These are phyloP conservation scores for Elephantulus edwardii DNA, from an alignment of 2,113 vertebrate species.

Conservation along the genomic window DNA sequence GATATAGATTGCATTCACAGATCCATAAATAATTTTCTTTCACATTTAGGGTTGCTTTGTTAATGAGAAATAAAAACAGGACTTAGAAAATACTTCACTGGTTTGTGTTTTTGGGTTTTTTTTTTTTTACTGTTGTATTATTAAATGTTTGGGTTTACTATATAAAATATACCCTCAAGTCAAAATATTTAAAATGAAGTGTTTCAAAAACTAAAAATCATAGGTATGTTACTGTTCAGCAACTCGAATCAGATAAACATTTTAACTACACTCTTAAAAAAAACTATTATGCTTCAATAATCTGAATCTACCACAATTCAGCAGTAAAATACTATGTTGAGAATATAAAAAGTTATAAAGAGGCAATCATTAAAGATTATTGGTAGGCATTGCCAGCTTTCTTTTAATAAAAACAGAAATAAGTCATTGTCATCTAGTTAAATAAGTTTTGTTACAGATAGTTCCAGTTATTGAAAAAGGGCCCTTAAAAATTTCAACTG, in stretches of 20 bases:
- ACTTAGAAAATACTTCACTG: slow-evolving; percentile 56
- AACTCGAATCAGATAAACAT: slow-evolving; percentile 79
- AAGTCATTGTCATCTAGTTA: slow-evolving; percentile 81
- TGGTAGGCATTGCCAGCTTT: slow-evolving; percentile 90
- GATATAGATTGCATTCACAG: slow-evolving; percentile 63
- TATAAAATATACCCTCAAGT: slow-evolving; percentile 74
- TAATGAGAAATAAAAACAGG: slow-evolving; percentile 53
- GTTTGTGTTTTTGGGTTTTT: too few relatives aligned
- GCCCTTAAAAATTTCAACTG: slow-evolving; percentile 74
- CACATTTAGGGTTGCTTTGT: slow-evolving; percentile 32
- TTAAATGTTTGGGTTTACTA: too few relatives aligned
- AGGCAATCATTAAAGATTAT: slow-evolving; percentile 91
- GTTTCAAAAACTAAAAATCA: slow-evolving; percentile 75
- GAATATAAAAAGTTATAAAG: slow-evolving; percentile 98
- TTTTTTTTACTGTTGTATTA: too few relatives aligned
- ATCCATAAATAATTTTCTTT: slow-evolving; percentile 57
- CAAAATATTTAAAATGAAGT: slow-evolving; percentile 70
- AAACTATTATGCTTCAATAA: slow-evolving; percentile 76
- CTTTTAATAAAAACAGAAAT: slow-evolving; percentile 88
- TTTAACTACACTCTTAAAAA: slow-evolving; percentile 1
- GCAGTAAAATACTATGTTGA: slow-evolving; percentile 87
- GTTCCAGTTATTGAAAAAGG: slow-evolving; percentile 86
- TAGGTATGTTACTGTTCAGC: slow-evolving; percentile 70
- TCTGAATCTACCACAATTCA: slow-evolving; percentile 80
- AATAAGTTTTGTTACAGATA: slow-evolving; percentile 91